phyloP scores from a whole-genome alignment of 2,113 vertebrate species.

The Corvus hawaiiensis region DNA sequence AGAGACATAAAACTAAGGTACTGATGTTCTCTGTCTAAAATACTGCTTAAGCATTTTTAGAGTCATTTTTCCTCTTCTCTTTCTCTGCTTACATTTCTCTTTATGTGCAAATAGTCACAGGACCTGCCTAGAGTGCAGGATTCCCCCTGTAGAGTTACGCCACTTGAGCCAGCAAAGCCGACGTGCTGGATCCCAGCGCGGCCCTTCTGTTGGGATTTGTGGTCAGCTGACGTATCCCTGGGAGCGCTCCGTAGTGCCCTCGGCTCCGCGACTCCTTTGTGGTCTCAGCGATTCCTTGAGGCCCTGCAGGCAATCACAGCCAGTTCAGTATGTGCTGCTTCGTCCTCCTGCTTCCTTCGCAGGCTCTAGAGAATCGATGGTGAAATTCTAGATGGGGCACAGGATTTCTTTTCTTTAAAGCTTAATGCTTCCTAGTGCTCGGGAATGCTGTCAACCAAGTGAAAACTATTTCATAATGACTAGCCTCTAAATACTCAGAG shows the following conservation, averaged over 20 bases:
- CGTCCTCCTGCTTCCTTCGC: neutral
- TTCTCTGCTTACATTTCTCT: neutral
- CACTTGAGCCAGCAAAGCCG: neutral
- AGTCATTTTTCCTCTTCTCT: neutral
- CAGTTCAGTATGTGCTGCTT: neutral
- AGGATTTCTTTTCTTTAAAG: neutral
- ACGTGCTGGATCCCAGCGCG: fast-evolving
- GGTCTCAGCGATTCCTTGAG: neutral
- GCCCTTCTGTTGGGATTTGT: neutral
- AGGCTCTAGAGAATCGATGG: neutral
- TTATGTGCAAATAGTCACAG: neutral
- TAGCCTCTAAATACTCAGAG: neutral
- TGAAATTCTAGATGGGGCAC: neutral
- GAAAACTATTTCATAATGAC: neutral
- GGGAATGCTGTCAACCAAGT: neutral
- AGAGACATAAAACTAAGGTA: neutral
- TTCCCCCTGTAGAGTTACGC: neutral
- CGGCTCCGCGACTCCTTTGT: no score
- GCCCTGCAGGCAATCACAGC: neutral
- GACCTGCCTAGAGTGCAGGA: neutral
- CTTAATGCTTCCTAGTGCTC: neutral
- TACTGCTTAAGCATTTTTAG: neutral
- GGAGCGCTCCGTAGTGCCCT: neutral
- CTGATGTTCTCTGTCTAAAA: neutral
- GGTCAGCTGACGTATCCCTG: neutral